A percentile compares a stretch with the other conserved stretches of the same genome.
These are phyloP conservation scores for Sycophaga agraensis DNA, from an alignment of 1,140 invertebrate genomes.

Conservation along the genomic window DNA sequence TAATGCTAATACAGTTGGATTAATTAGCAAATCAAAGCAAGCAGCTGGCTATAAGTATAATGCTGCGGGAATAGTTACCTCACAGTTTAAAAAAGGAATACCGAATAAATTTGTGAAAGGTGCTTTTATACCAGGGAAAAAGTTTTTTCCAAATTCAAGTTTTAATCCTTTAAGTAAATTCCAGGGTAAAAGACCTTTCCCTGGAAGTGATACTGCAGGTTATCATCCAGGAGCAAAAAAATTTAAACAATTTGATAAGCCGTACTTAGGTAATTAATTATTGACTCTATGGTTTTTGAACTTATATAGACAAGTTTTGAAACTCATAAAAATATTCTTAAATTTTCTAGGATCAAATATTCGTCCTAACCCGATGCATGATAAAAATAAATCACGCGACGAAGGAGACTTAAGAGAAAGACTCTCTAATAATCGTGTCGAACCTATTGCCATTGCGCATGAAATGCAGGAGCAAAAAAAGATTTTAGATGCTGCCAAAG, in stretches of 20 bases:
- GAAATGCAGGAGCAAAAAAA: slow-evolving; percentile 49
- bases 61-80: not conserved
- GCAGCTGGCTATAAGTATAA: slow-evolving; percentile 7
- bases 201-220: slow-evolving; percentile 9
- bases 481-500: slow-evolving; percentile 49
- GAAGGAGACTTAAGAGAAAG: slow-evolving; percentile 44
- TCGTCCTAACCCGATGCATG: slow-evolving; percentile 28
- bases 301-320: too few species aligned
- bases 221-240: slow-evolving; percentile 22
- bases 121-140: slow-evolving; percentile 17
- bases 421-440: slow-evolving; percentile 41
- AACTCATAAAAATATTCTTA: too few species aligned
- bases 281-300: too few species aligned
- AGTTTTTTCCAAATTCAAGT: slow-evolving; percentile 17
- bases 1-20: slow-evolving; percentile 2
- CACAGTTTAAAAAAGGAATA: slow-evolving; percentile 14
- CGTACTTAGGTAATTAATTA: slow-evolving; percentile 14
- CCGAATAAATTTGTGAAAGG: slow-evolving; percentile 15
- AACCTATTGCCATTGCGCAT: slow-evolving; percentile 37
- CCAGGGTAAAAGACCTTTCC: slow-evolving; percentile 22
- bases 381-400: slow-evolving; percentile 42
- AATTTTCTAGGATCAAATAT: slow-evolving; percentile 18
- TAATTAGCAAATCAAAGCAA: slow-evolving; percentile 32
- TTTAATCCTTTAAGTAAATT: slow-evolving; percentile 15
- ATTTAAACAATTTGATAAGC: slow-evolving; percentile 23